Base-by-base conservation (phyloP, 2,888 invertebrate genomes). In the Aphodius sticticus region DNA sequence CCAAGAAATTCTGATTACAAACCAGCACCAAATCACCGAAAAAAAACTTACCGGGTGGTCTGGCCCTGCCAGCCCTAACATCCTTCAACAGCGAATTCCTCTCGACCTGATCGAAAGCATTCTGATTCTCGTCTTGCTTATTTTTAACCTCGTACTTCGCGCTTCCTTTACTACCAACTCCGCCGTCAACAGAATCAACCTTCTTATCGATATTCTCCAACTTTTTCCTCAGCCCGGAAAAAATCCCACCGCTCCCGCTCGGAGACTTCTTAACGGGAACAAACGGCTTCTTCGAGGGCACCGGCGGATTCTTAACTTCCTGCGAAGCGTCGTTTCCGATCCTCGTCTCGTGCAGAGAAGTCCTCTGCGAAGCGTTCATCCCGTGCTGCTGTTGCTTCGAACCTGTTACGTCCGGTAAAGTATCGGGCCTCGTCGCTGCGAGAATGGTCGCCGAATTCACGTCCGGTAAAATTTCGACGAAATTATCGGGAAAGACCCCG, bases 401-500 rank as follows among this genome's bases (percentile, higher is more conserved):
- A 7, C 81, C 71, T 16, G 74, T 74, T 0, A 78, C 15, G 38
- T 85, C 84, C 9, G 74, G 36, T n/a, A 79, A 35, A 12, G 69
- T 69, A 16, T 78, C 78, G 6, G 69, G 15, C 35, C 71, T 9
- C 77, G 75, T 77, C 2, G 53, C 2, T 5, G 7, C 9, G 6
- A 12, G 7, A 53, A 53, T 12, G 1, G 7, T 7, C 53, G 53
- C 1, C 9, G 12, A 12, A 12, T 53, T 12, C 53, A 5, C 86
- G 90, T 83, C n/a, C 16, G 86, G 84, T 83, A 96, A 86, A 70
- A 96, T 87, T 86, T 94, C 93, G 15, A 97, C 97, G 90, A 99
- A 99, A 91, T 99, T 99, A 88, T 99, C 99, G 0, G 99, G 99
- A 89, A 99, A 99, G 3, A 99, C 94, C 6, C 99, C 99, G 78